Evolutionary conservation across 1,140 invertebrate genomes (phyloP).

Genomic region (Pentalonia nigronervosa): DNA sequence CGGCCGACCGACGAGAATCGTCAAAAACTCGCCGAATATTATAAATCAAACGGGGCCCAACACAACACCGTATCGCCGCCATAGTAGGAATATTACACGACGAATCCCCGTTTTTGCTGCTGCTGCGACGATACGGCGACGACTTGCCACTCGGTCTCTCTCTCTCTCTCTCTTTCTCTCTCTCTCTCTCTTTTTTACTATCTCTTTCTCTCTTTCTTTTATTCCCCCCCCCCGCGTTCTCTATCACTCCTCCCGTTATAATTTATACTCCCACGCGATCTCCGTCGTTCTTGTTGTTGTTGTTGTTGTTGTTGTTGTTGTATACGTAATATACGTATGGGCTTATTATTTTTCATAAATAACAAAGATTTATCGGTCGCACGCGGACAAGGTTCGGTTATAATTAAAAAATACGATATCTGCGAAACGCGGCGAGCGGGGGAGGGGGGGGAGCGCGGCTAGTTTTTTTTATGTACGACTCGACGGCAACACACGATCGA

Average conservation of each 20-base stretch:
- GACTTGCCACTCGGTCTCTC: background rate
- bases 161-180: background rate
- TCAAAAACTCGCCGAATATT: conserved; percentile 55
- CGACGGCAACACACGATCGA: background rate
- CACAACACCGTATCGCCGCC: background rate
- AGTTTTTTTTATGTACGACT: background rate
- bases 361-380: conserved; percentile 37
- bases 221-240: background rate
- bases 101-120: conserved; percentile 48
- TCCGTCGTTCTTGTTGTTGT: background rate
- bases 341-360: conserved; percentile 26
- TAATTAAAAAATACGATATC: conserved; percentile 41
- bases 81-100: conserved; percentile 10
- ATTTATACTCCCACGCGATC: background rate
- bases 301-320: too few relatives aligned
- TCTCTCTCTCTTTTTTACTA: background rate
- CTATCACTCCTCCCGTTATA: background rate
- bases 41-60: conserved; percentile 36
- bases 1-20: conserved; percentile 48
- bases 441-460: background rate
- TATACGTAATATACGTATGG: background rate
- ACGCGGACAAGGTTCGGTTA: conserved; percentile 15
- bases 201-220: background rate
- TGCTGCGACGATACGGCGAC: background rate
- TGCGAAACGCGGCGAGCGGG: background rate